phyloP scores from a whole-genome alignment of 1,140 invertebrate genomes.

The Lerema accius region DNA sequence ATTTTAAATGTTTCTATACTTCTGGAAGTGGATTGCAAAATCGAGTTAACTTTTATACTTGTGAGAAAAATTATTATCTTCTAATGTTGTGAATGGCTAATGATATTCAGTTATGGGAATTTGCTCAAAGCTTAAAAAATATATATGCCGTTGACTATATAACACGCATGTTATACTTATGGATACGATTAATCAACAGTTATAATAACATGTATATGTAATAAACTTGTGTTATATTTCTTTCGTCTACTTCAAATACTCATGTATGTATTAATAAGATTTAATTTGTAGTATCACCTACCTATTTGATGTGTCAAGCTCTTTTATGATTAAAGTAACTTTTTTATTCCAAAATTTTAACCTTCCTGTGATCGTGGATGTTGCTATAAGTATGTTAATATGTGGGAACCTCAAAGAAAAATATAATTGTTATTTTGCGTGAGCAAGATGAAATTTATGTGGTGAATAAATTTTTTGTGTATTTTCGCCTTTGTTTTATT shows the following conservation, averaged over 20 bases:
- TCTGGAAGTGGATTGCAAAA: conserved; percentile 48
- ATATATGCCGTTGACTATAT: conserved; percentile 43
- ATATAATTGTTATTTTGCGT: conserved; percentile 79
- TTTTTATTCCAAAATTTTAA: conserved; percentile 81
- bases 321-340: conserved; percentile 67
- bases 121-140: conserved; percentile 66
- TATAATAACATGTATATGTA: conserved; percentile 1
- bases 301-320: conserved; percentile 58
- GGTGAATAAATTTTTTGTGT: conserved; percentile 81
- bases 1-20: conserved; percentile 52
- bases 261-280: conserved; percentile 60
- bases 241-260: conserved; percentile 56
- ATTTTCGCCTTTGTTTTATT: conserved; percentile 56
- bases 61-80: conserved; percentile 52
- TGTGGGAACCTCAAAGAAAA: conserved; percentile 70
- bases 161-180: conserved; percentile 32
- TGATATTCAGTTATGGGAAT: conserved; percentile 37
- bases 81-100: conserved; percentile 50
- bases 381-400: conserved; percentile 77
- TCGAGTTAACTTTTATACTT: conserved; percentile 64
- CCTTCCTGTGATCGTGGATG: conserved; percentile 80
- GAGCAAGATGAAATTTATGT: conserved; percentile 81
- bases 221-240: conserved; percentile 34
- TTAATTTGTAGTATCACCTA: conserved; percentile 78
- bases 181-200: conserved; percentile 1